These are phyloP conservation scores for Volucella bombylans DNA, from an alignment of 2,888 invertebrate genomes.

Conservation along the genomic window DNA sequence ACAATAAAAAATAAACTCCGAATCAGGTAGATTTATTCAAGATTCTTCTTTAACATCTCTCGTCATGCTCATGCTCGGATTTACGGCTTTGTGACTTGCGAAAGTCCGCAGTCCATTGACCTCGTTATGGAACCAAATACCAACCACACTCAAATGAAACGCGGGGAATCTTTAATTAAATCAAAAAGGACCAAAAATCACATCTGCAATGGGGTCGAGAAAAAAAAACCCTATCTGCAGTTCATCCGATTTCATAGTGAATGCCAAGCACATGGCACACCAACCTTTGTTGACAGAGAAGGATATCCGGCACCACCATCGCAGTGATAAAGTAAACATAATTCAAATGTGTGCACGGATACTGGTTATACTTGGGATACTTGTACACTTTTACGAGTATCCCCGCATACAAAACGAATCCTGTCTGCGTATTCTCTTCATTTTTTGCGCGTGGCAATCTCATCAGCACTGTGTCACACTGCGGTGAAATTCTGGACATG, in stretches of 20 bases:
- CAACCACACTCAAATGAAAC: neutral
- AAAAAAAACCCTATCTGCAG: neutral
- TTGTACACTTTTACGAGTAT: neutral
- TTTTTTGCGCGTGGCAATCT: no score
- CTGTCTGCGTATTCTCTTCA: no score
- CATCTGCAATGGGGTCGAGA: neutral
- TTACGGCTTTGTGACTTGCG: neutral
- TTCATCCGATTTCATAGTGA: conserved; percentile 4
- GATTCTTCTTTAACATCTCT: no score
- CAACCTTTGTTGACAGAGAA: conserved; percentile 3
- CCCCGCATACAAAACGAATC: no score
- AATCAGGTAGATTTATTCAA: neutral
- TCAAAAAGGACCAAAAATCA: conserved; percentile 1
- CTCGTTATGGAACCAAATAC: neutral
- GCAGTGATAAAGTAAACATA: conserved; percentile 1
- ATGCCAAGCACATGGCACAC: neutral
- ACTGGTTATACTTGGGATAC: neutral
- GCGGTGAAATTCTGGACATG: no score
- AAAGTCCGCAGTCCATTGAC: conserved; percentile 17
- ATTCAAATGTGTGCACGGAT: neutral
- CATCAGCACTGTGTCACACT: no score
- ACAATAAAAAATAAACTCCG: neutral
- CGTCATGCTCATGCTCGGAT: neutral
- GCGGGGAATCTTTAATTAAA: neutral
- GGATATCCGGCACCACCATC: neutral